Conservation (phyloP, 2,797 vertebrate genomes). For the Petrocephalus sullivani region DNA sequence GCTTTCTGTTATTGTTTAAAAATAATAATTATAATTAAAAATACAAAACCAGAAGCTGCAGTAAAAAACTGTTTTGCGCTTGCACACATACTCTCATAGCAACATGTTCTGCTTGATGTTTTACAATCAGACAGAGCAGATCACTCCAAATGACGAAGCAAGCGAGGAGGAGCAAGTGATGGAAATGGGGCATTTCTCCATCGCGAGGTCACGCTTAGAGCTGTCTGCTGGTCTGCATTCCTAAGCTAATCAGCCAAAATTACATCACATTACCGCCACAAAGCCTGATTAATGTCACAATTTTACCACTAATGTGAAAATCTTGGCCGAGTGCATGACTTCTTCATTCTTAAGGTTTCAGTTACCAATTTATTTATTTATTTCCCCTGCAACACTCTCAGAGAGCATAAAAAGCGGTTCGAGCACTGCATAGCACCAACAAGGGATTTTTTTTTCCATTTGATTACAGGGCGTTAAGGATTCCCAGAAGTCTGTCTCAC, state of each 20-base stretch:
- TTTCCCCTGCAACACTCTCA: not conserved
- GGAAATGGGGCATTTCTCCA: not conserved
- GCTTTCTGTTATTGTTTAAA: not conserved
- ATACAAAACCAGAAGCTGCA: not conserved
- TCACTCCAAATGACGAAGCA: not conserved
- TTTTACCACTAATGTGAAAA: conserved; percentile 10
- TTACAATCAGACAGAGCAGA: not conserved
- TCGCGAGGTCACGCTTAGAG: not conserved
- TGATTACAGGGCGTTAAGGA: not conserved
- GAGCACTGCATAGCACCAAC: not conserved
- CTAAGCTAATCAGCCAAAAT: conserved; percentile 10
- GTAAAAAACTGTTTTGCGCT: not conserved
- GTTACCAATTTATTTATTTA: not conserved
- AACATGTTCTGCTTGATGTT: not conserved
- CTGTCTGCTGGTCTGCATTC: not conserved
- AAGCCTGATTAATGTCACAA: not conserved
- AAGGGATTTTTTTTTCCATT: not conserved
- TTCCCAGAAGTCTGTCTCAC: not conserved
- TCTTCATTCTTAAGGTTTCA: not conserved
- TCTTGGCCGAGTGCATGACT: not conserved
- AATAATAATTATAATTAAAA: not conserved
- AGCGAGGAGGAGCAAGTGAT: not conserved
- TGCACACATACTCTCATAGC: not conserved
- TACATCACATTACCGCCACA: not conserved
- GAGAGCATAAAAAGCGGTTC: not conserved